Conservation (phyloP, 1,140 invertebrate genomes). For the Drosophila grimshawi region DNA sequence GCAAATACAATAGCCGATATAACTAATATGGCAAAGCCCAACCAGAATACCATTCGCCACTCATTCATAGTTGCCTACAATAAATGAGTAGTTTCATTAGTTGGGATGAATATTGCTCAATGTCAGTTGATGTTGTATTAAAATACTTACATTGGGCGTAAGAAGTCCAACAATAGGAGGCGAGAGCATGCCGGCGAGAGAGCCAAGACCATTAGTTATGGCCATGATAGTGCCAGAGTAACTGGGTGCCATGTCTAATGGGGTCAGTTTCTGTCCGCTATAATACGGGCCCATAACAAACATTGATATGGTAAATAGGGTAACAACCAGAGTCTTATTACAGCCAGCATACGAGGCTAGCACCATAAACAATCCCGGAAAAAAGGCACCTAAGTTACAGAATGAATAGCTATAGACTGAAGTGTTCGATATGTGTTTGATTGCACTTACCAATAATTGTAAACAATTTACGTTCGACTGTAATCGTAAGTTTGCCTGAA, state of each 20-base stretch:
- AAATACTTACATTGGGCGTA: constrained; percentile 88
- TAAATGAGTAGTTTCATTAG: neutral
- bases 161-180: constrained; percentile 91
- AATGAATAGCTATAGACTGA: neutral
- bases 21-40: constrained; percentile 9
- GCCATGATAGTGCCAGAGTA: constrained; percentile 92
- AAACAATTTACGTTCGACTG: constrained; percentile 34
- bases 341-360: constrained; percentile 60
- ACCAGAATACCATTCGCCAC: constrained; percentile 47
- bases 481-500: constrained; percentile 7
- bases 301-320: constrained; percentile 49
- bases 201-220: constrained; percentile 91
- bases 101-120: neutral
- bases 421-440: neutral
- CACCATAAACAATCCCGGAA: constrained; percentile 47
- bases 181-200: constrained; percentile 90
- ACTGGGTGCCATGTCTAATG: constrained; percentile 91
- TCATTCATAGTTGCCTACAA: constrained; percentile 13
- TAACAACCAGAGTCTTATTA: constrained; percentile 25
- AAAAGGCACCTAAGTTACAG: constrained; percentile 39
- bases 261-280: constrained; percentile 89
- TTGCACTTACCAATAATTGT: constrained; percentile 46
- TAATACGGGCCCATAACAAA: constrained; percentile 89
- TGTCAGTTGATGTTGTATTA: neutral
- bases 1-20: constrained; percentile 25